Evolutionary conservation across 2,888 invertebrate species (phyloP), one percentile per base, ranked within the genome.

Genomic region (Lithophane semibrunnea): DNA sequence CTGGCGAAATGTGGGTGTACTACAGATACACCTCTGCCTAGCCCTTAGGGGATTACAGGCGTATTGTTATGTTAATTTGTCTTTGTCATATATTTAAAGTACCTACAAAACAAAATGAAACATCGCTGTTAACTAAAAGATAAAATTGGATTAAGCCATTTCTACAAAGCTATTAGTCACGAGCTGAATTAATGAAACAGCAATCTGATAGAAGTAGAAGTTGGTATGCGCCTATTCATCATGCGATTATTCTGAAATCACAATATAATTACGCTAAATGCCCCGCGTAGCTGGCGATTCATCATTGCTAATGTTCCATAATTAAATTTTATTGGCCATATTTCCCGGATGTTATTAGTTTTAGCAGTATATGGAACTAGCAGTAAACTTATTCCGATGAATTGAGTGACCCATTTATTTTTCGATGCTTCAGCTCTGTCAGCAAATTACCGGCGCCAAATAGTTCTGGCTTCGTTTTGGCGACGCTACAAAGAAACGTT

Each of bases 231-330:
- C 84, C 91, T 91, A 94, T 95, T 94, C 91, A 94, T 95, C 94
- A 95, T 89, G 91, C 91, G 93, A 94, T 95, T 94, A 94, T 94
- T 93, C 92, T 90, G 91, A 93, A 94, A 95, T 94, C 94, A 94
- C 93, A 93, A 93, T 94, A 94, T 94, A 94, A 95, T 94, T 93
- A 93, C 93, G 90, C 91, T 92, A 94, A 84, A 94, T 93, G 91
- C 91, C 87, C 85, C 80, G 86, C 90, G 90, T 91, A 88, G 88
- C 82, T 84, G 83, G 88, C 92, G 90, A 94, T 94, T 94, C 92
- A 92, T 95, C 94, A 94, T 92, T 90, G 91, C 92, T 93, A 94
- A 94, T 93, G 92, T 91, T 92, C 89, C 85, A 89, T 93, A 94
- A 94, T 95, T 94, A 94, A 94, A 94, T 94, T 94, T 95, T 93